Conservation (phyloP, 1,140 invertebrate genomes). For the Megalonaias nervosa region DNA sequence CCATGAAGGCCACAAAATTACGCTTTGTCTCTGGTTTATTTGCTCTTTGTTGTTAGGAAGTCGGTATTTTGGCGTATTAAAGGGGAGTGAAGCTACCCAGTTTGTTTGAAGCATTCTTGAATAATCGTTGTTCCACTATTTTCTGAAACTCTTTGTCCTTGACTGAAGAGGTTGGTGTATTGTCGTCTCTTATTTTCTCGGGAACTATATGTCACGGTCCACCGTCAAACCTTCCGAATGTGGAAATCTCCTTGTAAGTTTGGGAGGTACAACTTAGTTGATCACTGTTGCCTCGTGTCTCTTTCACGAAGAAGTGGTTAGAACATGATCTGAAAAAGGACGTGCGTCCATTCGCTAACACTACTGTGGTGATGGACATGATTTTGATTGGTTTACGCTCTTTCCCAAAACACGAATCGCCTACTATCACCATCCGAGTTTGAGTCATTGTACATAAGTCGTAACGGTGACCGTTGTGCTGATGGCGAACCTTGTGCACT, state of each 20-base stretch:
- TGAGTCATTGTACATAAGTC: not conserved
- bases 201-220: not conserved
- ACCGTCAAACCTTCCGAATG: too few relatives aligned
- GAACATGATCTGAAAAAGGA: not conserved
- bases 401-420: not conserved
- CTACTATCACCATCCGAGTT: not conserved
- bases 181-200: not conserved
- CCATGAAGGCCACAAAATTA: slow-evolving; percentile 1
- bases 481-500: not conserved
- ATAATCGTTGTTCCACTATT: not conserved
- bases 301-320: not conserved
- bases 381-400: not conserved
- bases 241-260: not conserved
- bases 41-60: not conserved
- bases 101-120: not conserved
- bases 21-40: not conserved
- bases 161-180: not conserved
- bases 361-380: not conserved
- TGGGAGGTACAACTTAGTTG: not conserved
- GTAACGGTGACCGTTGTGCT: not conserved
- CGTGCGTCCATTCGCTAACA: not conserved
- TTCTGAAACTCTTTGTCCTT: not conserved
- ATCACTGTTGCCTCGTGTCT: not conserved
- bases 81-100: not conserved
- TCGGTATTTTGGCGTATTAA: not conserved